These are phyloP conservation scores for Apotomis turbidana DNA, from an alignment of 2,888 invertebrate genomes.

Conservation along the genomic window DNA sequence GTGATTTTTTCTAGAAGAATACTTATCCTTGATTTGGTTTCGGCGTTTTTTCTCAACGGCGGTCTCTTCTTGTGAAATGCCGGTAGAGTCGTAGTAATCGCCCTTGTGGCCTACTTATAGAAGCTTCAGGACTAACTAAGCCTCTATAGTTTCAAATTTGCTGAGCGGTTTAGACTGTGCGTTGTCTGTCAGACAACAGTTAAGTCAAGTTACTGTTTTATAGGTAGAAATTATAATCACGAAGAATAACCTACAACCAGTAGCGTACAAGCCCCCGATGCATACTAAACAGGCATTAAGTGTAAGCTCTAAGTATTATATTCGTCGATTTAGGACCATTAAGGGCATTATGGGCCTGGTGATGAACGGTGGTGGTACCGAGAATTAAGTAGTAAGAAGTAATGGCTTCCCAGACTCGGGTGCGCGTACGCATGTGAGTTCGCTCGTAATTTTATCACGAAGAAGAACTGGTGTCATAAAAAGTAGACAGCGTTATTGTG, in stretches of 20 bases:
- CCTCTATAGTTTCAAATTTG: too few relatives aligned
- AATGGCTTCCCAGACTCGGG: slow-evolving; percentile 49
- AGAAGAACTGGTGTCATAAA: slow-evolving; percentile 23
- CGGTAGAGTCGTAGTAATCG: too few relatives aligned
- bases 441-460: slow-evolving; percentile 31
- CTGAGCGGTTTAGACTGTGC: too few relatives aligned
- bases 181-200: too few relatives aligned
- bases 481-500: slow-evolving; percentile 2
- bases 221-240: slow-evolving; percentile 19
- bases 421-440: slow-evolving; percentile 31
- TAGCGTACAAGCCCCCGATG: slow-evolving; percentile 50
- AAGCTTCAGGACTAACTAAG: too few relatives aligned
- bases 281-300: slow-evolving; percentile 53
- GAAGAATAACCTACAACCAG: slow-evolving; percentile 42
- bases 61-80: too few relatives aligned
- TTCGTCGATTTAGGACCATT: slow-evolving; percentile 61
- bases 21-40: too few relatives aligned
- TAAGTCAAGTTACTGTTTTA: too few relatives aligned
- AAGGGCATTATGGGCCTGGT: slow-evolving; percentile 51
- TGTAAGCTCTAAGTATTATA: slow-evolving; percentile 50
- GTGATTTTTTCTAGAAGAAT: too few relatives aligned
- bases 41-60: too few relatives aligned
- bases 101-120: too few relatives aligned
- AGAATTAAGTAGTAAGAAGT: slow-evolving; percentile 51
- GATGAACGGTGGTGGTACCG: slow-evolving; percentile 47